Evolutionary conservation across 2,797 vertebrate species (phyloP).

Genomic region (Chlorospingus semifuscus): DNA sequence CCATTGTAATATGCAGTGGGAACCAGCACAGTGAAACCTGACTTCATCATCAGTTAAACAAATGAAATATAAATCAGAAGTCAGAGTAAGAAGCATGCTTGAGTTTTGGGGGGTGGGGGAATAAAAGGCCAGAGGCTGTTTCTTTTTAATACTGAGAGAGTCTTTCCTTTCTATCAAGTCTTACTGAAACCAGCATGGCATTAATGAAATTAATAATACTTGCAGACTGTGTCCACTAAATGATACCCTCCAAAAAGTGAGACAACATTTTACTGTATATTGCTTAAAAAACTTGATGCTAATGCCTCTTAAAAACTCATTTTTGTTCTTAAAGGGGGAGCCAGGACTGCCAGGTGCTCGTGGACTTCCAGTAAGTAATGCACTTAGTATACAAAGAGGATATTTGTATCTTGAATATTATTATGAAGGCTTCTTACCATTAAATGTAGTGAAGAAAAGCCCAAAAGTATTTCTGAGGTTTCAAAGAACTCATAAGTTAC

Average conservation of each 20-base stretch:
- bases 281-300: not conserved
- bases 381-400: not conserved
- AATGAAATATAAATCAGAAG: not conserved
- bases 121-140: not conserved
- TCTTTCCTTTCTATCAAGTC: not conserved
- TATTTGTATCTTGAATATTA: not conserved
- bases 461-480: not conserved
- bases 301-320: not conserved
- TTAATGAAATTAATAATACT: not conserved
- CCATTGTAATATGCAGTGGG: fast-evolving
- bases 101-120: fast-evolving
- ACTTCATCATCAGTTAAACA: not conserved
- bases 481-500: not conserved
- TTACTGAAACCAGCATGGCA: not conserved
- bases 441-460: not conserved
- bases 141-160: not conserved
- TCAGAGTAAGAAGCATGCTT: not conserved
- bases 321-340: constrained; percentile 84
- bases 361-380: constrained; percentile 87
- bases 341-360: constrained; percentile 88
- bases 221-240: not conserved
- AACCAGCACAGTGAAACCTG: not conserved
- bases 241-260: not conserved
- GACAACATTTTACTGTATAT: not conserved
- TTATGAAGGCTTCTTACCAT: not conserved